Base-by-base conservation (phyloP, 2,797 vertebrate species). In the Spinus pinus region DNA sequence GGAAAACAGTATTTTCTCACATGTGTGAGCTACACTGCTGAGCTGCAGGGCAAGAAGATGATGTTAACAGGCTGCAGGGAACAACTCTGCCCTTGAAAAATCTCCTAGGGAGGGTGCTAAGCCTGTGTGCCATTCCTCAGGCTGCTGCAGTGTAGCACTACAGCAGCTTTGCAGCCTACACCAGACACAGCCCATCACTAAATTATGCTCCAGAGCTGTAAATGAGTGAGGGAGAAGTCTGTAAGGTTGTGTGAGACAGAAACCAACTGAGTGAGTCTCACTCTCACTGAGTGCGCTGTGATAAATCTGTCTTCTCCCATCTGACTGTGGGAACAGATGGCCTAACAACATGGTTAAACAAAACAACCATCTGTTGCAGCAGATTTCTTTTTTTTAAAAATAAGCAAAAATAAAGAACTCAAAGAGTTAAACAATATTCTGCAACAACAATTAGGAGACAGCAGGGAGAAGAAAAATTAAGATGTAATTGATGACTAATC, bases 321-420 rank as follows among this genome's bases (percentile, higher is more conserved):
- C 87, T 81, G 67, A 89, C 65, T 61, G 84, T 47, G 57, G 57
- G 72, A 96, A 95, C 96, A 96, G 95, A 96, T 95, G 94, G 96
- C 57, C 42, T 60, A 87, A 67, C 84, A 91, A 89, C 81, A 81
- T 28, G 81, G 82, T 86, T 87, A 80, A 95, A 92, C 67, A 93
- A 84, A 94, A 91, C 67, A 89, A 96, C 93, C 93, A 94, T 96
- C 94, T 96, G 95, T 94, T 93, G 82, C 69, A 62, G 82, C 75
- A 90, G 64, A 86, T 86, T 83, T 85, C 20, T 82, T 87, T 35
- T 39, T 23, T 39, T 27, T 16, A 22, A 42, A 47, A 50, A 71
- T 31, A 46, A 3, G 3, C 21, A 11, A 25, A 56, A 67, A n/a
- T 21, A 33, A 37, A 35, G n/a, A 53, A 12, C 14, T 67, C 71